phyloP scores from a whole-genome alignment of 53 echinoderm and acorn worm genomes.

The Paracentrotus lividus region DNA sequence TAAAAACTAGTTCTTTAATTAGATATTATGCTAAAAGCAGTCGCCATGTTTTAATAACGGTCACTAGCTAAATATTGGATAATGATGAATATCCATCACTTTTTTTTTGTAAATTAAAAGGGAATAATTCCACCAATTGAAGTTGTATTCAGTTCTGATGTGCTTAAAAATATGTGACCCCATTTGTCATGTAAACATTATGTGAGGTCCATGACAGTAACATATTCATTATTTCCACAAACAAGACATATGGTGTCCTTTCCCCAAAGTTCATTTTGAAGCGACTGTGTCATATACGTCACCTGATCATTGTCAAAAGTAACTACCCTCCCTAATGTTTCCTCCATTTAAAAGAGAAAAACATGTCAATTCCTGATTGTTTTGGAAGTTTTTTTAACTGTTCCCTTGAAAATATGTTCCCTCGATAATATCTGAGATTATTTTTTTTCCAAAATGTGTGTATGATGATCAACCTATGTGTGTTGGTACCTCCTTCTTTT shows the following conservation, averaged over 20 bases:
- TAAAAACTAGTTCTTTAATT: not conserved
- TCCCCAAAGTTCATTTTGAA: not conserved
- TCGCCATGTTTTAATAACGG: not conserved
- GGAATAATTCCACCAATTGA: not conserved
- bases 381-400: not conserved
- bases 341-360: not conserved
- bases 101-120: not conserved
- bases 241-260: not conserved
- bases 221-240: not conserved
- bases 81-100: not conserved
- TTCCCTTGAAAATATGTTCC: not conserved
- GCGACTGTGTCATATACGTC: not conserved
- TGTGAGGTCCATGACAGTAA: not conserved
- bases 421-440: not conserved
- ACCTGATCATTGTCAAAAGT: constrained; percentile 16
- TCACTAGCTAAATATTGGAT: not conserved
- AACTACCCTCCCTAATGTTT: not conserved
- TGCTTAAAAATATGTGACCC: constrained; percentile 21
- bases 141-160: not conserved
- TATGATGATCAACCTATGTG: not conserved
- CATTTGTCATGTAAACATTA: constrained; percentile 5
- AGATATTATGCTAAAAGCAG: not conserved
- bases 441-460: not conserved
- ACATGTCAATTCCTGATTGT: not conserved
- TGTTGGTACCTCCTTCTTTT: not conserved